phyloP scores from a whole-genome alignment of 2,113 vertebrate species.

The Rhinichthys klamathensis region DNA sequence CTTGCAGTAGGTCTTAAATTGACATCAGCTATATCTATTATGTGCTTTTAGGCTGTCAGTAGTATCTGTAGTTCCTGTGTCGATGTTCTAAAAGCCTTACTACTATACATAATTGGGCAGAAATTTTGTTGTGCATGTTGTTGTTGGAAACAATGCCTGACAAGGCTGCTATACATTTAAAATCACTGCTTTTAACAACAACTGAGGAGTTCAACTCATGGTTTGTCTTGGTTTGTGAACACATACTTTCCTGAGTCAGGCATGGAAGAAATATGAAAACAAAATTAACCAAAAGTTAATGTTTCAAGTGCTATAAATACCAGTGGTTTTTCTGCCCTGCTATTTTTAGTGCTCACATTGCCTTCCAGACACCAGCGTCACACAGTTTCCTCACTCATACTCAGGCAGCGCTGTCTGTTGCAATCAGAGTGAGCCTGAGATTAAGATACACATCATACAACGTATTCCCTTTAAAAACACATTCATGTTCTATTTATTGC shows the following conservation, averaged over 20 bases:
- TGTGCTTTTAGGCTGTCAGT: background rate
- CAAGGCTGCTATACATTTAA: slow-evolving; percentile 3
- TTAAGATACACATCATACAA: slow-evolving; percentile 28
- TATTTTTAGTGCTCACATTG: slow-evolving; percentile 77
- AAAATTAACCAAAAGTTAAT: slow-evolving; percentile 66
- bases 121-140: background rate
- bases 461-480: slow-evolving; percentile 16
- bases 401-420: slow-evolving; percentile 37
- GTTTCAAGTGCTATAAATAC: slow-evolving; percentile 73
- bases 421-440: slow-evolving; percentile 27
- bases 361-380: slow-evolving; percentile 60
- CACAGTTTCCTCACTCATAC: slow-evolving; percentile 51
- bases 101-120: background rate
- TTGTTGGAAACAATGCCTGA: background rate
- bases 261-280: slow-evolving; percentile 57
- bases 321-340: slow-evolving; percentile 54
- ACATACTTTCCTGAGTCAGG: slow-evolving; percentile 53
- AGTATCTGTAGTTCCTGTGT: background rate
- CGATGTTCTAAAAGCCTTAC: background rate
- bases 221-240: slow-evolving; percentile 39
- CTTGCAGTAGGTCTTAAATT: background rate
- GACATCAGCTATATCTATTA: background rate
- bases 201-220: slow-evolving; percentile 16
- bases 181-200: background rate
- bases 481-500: background rate